Percentiles rank a stretch among this genome's conserved stretches.
Conservation (phyloP, 2,888 invertebrate genomes). For the Chelonus formosanus region DNA sequence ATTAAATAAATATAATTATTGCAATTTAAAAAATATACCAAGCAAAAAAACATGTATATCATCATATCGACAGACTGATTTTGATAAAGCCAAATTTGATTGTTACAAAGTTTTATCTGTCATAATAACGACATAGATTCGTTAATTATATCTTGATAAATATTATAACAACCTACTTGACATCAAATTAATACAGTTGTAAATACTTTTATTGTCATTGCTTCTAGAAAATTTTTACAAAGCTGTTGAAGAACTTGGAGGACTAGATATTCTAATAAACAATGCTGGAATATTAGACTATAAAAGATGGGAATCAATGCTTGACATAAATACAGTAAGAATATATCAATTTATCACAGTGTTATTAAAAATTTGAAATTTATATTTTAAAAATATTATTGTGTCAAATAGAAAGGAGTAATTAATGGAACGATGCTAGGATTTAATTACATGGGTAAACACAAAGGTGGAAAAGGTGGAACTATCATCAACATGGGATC, state of each 20-base stretch:
- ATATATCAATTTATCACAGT: too few relatives aligned
- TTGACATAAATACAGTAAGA: constrained; percentile 58
- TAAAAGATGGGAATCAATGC: constrained; percentile 50
- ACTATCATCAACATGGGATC: constrained; percentile 73
- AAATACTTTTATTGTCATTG: too few relatives aligned
- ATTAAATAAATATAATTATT: too few relatives aligned
- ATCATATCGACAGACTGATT: neutral
- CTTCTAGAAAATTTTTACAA: constrained; percentile 55
- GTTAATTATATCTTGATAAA: too few relatives aligned
- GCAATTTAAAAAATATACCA: too few relatives aligned
- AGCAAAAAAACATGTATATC: too few relatives aligned
- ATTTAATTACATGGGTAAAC: constrained; percentile 63
- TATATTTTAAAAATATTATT: neutral
- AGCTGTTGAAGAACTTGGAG: constrained; percentile 61
- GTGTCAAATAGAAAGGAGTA: constrained; percentile 58
- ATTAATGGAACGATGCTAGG: constrained; percentile 61
- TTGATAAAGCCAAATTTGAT: constrained; percentile 22
- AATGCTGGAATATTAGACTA: constrained; percentile 57
- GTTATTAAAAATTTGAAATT: too few relatives aligned
- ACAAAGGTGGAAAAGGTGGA: constrained; percentile 68
- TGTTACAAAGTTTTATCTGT: too few relatives aligned
- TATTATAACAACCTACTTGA: too few relatives aligned
- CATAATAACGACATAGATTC: too few relatives aligned
- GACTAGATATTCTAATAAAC: constrained; percentile 68
- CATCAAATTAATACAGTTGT: too few relatives aligned